Percentiles rank a stretch among this genome's conserved stretches.
Evolutionary conservation across 2,797 vertebrate species (phyloP).

Genomic region (Spea hammondii): DNA sequence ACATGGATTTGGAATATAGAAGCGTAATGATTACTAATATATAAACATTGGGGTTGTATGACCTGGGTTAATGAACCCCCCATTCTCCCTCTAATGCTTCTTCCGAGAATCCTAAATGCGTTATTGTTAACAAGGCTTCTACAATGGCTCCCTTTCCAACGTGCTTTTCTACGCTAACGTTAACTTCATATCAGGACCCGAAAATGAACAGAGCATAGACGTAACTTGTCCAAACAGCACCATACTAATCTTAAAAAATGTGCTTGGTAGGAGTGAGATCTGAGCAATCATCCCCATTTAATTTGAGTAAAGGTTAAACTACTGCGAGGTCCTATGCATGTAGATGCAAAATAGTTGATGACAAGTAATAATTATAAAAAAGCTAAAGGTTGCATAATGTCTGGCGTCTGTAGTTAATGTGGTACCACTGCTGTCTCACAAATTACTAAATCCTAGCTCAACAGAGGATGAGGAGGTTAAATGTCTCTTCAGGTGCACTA

Average conservation of each 20-base stretch:
- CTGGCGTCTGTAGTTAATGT: constrained; percentile 18
- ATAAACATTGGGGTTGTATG: no score
- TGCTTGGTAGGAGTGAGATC: background rate
- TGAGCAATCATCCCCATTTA: constrained; percentile 17
- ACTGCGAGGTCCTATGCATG: constrained; percentile 2
- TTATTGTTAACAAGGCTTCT: background rate
- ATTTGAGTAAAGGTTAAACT: constrained; percentile 13
- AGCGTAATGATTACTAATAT: no score
- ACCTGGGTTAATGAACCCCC: no score
- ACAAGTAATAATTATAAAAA: constrained; percentile 19
- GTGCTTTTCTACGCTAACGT: background rate
- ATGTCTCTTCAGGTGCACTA: constrained; percentile 1
- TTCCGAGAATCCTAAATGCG: background rate
- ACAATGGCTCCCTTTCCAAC: background rate
- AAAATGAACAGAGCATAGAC: constrained; percentile 1
- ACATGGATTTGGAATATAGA: no score
- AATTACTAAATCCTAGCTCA: constrained; percentile 21
- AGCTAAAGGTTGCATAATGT: constrained; percentile 23
- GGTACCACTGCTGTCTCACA: constrained; percentile 2
- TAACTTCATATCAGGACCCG: background rate
- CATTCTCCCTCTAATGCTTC: background rate
- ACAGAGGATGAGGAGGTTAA: background rate
- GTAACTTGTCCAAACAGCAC: background rate
- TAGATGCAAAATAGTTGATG: constrained; percentile 12
- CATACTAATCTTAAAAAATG: constrained; percentile 20